Evolutionary conservation across 2,797 vertebrate genomes (phyloP).

Genomic region (Gymnodraco acuticeps): DNA sequence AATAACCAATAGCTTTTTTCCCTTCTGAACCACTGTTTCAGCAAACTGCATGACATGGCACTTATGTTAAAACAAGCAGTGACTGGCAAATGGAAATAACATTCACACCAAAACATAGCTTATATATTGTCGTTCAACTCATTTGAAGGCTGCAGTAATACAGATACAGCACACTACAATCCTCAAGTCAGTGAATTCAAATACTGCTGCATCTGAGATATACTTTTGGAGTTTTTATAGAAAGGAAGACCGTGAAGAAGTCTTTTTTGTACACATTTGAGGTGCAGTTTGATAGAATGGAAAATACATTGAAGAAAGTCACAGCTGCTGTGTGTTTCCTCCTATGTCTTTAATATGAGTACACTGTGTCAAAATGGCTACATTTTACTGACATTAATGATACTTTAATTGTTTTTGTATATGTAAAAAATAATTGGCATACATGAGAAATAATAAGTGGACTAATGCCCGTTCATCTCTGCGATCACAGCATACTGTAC

Average conservation of each 20-base stretch:
- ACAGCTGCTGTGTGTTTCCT: conserved; percentile 8
- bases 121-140: conserved; percentile 25
- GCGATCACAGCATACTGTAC: conserved; percentile 46
- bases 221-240: conserved; percentile 54
- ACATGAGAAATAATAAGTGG: conserved; percentile 40
- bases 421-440: conserved; percentile 35
- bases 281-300: conserved; percentile 22
- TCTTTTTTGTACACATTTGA: conserved; percentile 41
- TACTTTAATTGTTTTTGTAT: conserved; percentile 22
- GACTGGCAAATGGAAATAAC: conserved; percentile 58
- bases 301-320: conserved; percentile 26
- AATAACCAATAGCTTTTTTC: conserved; percentile 26
- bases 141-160: conserved; percentile 45
- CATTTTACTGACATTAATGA: conserved; percentile 34
- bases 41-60: conserved; percentile 74
- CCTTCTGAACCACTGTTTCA: conserved; percentile 28
- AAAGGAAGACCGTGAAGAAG: conserved; percentile 69
- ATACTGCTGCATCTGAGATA: conserved; percentile 42
- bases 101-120: conserved; percentile 63
- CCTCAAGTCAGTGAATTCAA: conserved; percentile 43
- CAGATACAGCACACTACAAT: conserved; percentile 39
- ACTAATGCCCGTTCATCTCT: conserved; percentile 45
- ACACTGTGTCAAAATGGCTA: conserved; percentile 37
- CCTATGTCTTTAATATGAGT: conserved; percentile 6
- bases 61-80: conserved; percentile 69